These are phyloP conservation scores for Nycteola revayana DNA, from an alignment of 2,888 invertebrate species.

Conservation along the genomic window DNA sequence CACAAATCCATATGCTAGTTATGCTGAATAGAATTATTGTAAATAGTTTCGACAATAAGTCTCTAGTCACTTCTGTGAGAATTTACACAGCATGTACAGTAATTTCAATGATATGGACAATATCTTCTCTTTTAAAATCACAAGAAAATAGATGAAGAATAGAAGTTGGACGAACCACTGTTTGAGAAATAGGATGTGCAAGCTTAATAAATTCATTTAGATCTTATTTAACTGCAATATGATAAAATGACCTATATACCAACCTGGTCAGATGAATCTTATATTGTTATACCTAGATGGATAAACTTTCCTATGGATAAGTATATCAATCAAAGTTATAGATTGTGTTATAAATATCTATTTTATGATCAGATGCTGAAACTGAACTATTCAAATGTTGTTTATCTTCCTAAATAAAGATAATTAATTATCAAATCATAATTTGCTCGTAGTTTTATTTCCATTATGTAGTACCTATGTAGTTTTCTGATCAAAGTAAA, in stretches of 20 bases:
- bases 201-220: no score
- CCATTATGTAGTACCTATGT: slow-evolving; percentile 14
- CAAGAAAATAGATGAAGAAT: no score
- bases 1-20: slow-evolving; percentile 56
- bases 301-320: no score
- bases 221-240: no score
- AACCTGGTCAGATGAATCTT: no score
- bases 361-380: no score
- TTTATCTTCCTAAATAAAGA: slow-evolving; percentile 2
- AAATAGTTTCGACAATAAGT: slow-evolving; percentile 32
- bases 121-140: slow-evolving; percentile 27
- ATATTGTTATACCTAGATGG: no score
- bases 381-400: not conserved
- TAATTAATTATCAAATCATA: slow-evolving; percentile 4
- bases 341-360: no score
- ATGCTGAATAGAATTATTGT: slow-evolving; percentile 41
- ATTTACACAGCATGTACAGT: slow-evolving; percentile 44
- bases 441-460: slow-evolving; percentile 23
- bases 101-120: slow-evolving; percentile 47
- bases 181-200: no score
- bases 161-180: no score
- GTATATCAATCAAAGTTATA: no score
- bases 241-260: no score
- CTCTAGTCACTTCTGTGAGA: slow-evolving; percentile 38
- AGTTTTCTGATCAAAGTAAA: slow-evolving; percentile 30